A percentile compares a stretch with the other conserved stretches of the same genome.
Conservation (phyloP, 2,797 vertebrate species). For the Eulemur mongoz region DNA sequence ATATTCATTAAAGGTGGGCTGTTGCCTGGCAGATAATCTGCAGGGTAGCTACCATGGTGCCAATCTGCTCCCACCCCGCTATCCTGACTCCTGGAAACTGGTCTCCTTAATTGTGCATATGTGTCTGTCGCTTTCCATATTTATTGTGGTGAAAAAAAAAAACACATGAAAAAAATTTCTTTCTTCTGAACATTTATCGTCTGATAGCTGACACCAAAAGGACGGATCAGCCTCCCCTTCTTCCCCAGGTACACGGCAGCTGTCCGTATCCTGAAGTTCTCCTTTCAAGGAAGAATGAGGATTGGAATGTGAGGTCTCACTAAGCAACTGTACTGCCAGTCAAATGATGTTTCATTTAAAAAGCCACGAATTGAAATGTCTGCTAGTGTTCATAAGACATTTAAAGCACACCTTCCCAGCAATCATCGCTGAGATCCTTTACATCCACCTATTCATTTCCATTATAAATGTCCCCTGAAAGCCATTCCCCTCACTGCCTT, state of each 20-base stretch:
- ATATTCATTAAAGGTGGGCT: background rate
- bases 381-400: background rate
- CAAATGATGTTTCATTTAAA: background rate
- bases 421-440: background rate
- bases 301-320: background rate
- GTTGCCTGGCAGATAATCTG: background rate
- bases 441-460: background rate
- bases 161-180: background rate
- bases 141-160: background rate
- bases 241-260: background rate
- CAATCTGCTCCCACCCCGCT: background rate
- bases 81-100: background rate
- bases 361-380: background rate
- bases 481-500: rapidly evolving
- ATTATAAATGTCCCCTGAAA: background rate
- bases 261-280: background rate
- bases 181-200: background rate
- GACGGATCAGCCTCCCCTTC: background rate
- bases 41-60: too few relatives aligned
- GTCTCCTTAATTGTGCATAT: background rate
- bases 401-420: background rate
- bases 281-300: background rate
- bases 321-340: background rate
- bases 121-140: background rate
- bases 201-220: background rate